These are phyloP conservation scores for Cepaea hortensis DNA, from an alignment of 2,888 invertebrate genomes.

Conservation along the genomic window DNA sequence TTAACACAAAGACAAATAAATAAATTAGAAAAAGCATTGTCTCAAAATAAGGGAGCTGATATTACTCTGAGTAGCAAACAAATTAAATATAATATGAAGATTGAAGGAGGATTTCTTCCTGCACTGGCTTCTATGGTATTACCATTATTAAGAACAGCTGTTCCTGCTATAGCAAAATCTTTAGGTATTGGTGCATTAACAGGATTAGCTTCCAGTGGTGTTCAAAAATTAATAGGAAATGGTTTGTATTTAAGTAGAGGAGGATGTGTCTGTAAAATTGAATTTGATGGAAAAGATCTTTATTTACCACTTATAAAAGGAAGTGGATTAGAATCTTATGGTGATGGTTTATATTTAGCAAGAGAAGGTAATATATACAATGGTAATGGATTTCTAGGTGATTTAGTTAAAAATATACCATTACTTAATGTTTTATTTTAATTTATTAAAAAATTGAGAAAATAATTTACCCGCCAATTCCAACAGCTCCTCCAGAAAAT, in stretches of 20 bases:
- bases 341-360: constrained; percentile 49
- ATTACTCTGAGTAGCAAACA: too few relatives aligned
- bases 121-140: too few relatives aligned
- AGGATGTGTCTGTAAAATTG: constrained; percentile 48
- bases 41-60: too few relatives aligned
- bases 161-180: too few relatives aligned
- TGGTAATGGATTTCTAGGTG: constrained; percentile 25
- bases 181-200: too few relatives aligned
- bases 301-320: constrained; percentile 42
- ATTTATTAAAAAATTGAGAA: neutral
- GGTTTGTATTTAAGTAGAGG: constrained; percentile 49
- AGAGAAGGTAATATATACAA: constrained; percentile 41
- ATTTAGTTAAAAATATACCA: constrained; percentile 48
- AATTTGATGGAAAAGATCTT: constrained; percentile 48
- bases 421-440: constrained; percentile 29
- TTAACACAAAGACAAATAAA: too few relatives aligned
- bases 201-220: constrained; percentile 45
- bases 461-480: neutral
- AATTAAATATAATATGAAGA: too few relatives aligned
- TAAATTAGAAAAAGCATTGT: too few relatives aligned
- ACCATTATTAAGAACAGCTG: too few relatives aligned
- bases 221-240: constrained; percentile 40
- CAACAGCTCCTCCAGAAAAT: neutral
- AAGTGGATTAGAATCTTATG: constrained; percentile 45
- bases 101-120: too few relatives aligned